Evolutionary conservation across 1,140 invertebrate species (phyloP).

Genomic region (Anadara kagoshimensis): DNA sequence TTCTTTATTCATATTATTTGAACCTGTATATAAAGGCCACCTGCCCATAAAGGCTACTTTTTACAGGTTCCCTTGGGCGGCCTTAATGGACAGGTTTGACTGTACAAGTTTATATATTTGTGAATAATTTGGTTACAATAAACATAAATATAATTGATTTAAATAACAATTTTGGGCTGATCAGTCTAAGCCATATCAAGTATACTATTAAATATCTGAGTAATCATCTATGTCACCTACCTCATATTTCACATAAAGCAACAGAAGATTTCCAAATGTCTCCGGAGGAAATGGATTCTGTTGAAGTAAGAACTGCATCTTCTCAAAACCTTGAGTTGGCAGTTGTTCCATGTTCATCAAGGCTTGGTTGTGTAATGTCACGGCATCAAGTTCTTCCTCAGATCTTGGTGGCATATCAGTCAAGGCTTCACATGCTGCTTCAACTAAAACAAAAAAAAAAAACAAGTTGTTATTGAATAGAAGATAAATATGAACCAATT

Average conservation of each 20-base stretch:
- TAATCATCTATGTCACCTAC: constrained; percentile 53
- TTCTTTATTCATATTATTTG: too few species aligned
- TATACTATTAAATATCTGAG: too few species aligned
- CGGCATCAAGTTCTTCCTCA: constrained; percentile 98
- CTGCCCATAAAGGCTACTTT: too few species aligned
- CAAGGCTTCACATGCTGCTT: constrained; percentile 93
- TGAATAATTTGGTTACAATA: too few species aligned
- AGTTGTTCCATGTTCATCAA: constrained; percentile 94
- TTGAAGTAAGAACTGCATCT: constrained; percentile 96
- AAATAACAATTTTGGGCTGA: too few species aligned
- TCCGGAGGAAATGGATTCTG: constrained; percentile 96
- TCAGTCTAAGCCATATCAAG: too few species aligned
- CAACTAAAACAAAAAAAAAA: constrained; percentile 77
- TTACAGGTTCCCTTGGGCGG: too few species aligned
- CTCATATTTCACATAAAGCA: constrained; percentile 97
- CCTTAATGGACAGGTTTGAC: too few species aligned
- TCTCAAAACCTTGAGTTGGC: constrained; percentile 95
- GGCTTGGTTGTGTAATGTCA: constrained; percentile 98
- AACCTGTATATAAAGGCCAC: too few species aligned
- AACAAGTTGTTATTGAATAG: constrained; percentile 5
- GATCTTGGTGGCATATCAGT: constrained; percentile 97
- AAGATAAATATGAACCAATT: background rate
- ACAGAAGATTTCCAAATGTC: constrained; percentile 96
- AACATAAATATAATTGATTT: background rate
- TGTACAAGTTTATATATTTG: too few species aligned